Evolutionary conservation across 2,113 vertebrate species (phyloP).

Genomic region (Oriolus oriolus): DNA sequence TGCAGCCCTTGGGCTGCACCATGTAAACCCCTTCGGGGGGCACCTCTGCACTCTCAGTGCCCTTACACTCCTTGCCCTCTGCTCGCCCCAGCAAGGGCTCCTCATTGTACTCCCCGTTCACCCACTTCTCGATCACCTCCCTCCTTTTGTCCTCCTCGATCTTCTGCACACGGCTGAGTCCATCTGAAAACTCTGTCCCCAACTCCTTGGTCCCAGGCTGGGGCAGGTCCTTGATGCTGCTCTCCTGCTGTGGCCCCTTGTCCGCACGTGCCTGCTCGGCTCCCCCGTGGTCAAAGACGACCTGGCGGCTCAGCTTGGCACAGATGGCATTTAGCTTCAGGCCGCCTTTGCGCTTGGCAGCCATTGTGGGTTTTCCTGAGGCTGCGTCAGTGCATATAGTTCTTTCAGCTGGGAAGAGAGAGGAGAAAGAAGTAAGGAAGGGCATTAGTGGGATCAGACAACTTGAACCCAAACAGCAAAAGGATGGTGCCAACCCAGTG

Average conservation of each 20-base stretch:
- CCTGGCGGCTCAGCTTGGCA: slow-evolving; percentile 98
- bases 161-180: slow-evolving; percentile 74
- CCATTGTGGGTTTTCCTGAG: slow-evolving; percentile 97
- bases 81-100: slow-evolving; percentile 72
- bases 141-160: slow-evolving; percentile 95
- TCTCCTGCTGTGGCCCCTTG: slow-evolving; percentile 73
- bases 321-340: slow-evolving; percentile 99
- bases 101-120: slow-evolving; percentile 94
- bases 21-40: slow-evolving; percentile 96
- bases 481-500: background rate
- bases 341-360: slow-evolving; percentile 99
- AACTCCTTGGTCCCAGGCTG: slow-evolving; percentile 77
- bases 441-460: slow-evolving; percentile 28
- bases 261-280: slow-evolving; percentile 82
- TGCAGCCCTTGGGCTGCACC: slow-evolving; percentile 97
- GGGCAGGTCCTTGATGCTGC: slow-evolving; percentile 79
- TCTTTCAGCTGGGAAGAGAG: slow-evolving; percentile 87
- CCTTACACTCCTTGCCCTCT: slow-evolving; percentile 64
- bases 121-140: slow-evolving; percentile 98
- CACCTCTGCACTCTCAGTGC: slow-evolving; percentile 72
- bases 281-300: slow-evolving; percentile 85
- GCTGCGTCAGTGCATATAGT: slow-evolving; percentile 94
- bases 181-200: slow-evolving; percentile 74
- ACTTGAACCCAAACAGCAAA: background rate
- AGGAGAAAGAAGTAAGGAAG: background rate